These are phyloP conservation scores for Myiagra hebetior DNA, from an alignment of 2,113 vertebrate species.

Conservation along the genomic window DNA sequence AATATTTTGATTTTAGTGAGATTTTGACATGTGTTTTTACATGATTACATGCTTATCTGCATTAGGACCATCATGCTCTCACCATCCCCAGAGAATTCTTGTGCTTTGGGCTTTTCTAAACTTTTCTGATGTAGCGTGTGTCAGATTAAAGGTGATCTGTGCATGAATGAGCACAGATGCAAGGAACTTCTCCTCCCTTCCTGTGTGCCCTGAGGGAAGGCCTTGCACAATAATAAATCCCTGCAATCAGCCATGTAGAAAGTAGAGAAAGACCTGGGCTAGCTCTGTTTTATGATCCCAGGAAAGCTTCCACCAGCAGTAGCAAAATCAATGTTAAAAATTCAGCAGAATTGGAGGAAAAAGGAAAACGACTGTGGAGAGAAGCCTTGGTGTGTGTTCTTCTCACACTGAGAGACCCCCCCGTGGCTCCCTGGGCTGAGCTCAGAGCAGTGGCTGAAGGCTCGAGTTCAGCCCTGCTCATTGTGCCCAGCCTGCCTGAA, in stretches of 20 bases:
- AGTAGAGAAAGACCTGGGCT: not conserved
- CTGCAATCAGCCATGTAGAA: not conserved
- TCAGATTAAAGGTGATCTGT: not conserved
- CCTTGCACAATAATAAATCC: conserved; percentile 9
- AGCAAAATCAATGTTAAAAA: not conserved
- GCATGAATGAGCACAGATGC: not conserved
- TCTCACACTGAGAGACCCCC: not conserved
- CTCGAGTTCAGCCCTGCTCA: not conserved
- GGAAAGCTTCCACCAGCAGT: not conserved
- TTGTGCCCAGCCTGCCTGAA: not conserved
- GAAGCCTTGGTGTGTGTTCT: not conserved
- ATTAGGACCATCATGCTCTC: not conserved
- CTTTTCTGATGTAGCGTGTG: not conserved
- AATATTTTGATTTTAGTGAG: not conserved
- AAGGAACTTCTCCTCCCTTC: conserved; percentile 45
- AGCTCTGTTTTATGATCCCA: not conserved
- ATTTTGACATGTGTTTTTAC: not conserved
- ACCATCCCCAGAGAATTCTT: not conserved
- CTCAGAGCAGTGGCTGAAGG: not conserved
- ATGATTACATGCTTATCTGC: not conserved
- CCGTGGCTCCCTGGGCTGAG: fast-evolving
- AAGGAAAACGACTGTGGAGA: not conserved
- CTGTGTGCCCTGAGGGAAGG: not conserved
- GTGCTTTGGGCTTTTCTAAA: not conserved
- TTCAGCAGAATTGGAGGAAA: not conserved